These are phyloP conservation scores for Arbacia lixula DNA, from an alignment of 53 echinoderm and acorn worm genomes.

Conservation along the genomic window DNA sequence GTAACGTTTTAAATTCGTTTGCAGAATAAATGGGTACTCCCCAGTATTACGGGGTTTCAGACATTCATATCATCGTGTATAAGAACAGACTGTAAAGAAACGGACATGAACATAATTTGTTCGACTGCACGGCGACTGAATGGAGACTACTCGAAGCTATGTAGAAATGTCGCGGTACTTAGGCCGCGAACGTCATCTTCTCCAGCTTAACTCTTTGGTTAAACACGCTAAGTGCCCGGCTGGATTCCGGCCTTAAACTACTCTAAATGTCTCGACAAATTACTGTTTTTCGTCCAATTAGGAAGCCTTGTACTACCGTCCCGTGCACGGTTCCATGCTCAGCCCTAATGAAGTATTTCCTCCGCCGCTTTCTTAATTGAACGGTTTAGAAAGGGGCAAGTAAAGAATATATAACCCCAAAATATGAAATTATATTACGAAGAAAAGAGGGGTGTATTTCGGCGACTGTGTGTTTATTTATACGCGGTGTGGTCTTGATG, in stretches of 20 bases:
- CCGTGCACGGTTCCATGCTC: slow-evolving; percentile 23
- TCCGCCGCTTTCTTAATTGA: slow-evolving; percentile 22
- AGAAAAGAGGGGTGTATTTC: slow-evolving; percentile 13
- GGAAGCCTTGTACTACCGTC: slow-evolving; percentile 15
- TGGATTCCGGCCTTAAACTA: slow-evolving; percentile 41
- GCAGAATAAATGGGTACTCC: too few relatives aligned
- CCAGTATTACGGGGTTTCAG: too few relatives aligned
- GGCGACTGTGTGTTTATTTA: slow-evolving; percentile 13
- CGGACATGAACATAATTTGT: too few relatives aligned
- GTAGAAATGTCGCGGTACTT: slow-evolving; percentile 6
- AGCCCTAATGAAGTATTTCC: slow-evolving; percentile 19
- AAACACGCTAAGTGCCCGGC: slow-evolving; percentile 52
- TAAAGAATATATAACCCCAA: background rate
- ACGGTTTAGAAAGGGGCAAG: slow-evolving; percentile 28
- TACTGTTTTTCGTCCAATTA: slow-evolving; percentile 57
- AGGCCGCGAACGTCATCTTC: slow-evolving; percentile 24
- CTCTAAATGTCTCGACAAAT: slow-evolving; percentile 54
- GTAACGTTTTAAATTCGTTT: too few relatives aligned
- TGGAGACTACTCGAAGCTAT: background rate
- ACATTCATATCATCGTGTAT: too few relatives aligned
- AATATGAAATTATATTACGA: slow-evolving; percentile 50
- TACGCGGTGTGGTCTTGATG: slow-evolving; percentile 25
- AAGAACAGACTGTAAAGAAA: too few relatives aligned
- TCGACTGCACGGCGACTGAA: too few relatives aligned
- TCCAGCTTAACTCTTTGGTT: slow-evolving; percentile 30